Evolutionary conservation across 2,113 vertebrate genomes (phyloP), one percentile per base, ranked within the genome.

Genomic region (Columba livia): DNA sequence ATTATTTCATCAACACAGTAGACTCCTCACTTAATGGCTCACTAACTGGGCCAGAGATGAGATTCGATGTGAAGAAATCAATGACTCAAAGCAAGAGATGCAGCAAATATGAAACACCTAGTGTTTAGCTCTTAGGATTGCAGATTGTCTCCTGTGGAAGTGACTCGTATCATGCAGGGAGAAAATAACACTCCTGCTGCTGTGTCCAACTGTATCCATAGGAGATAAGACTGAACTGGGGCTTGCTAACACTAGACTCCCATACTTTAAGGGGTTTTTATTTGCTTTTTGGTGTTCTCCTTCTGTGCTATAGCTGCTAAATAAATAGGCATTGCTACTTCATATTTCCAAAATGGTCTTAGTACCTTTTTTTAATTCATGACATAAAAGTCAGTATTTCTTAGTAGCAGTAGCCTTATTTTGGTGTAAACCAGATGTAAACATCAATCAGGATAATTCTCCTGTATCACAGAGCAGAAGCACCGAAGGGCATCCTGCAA

Each of bases 1-100:
- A 96, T 97, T 96, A 97, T 97, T 97, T 97, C 94, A 96, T 97
- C 95, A 97, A 58, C 96, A 77, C 95, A 94, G 95, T 96, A 96
- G 96, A 96, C 91, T 94, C 93, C 95, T 94, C 89, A 89, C 94
- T 96, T 96, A 97, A 97, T 96, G 95, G 95, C 96, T 97, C 89
- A 88, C 95, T 96, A 96, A 97, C 95, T 93, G 93, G 94, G 95
- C 89, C 70, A 96, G 95, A 87, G 96, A 95, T 89, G 95, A 91
- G 93, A 95, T 89, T 94, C 20, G 1, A 91, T 92, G 89, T 69
- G 78, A 94, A 87, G 94, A 97, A 97, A 97, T 97, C 96, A 97
- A 97, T 97, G 94, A 82, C 85, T 96, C 93, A 95, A 96, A 96
- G 91, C 91, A 94, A 95, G 81, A 79, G 71, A 94, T 91, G 82